phyloP scores from a whole-genome alignment of 2,113 vertebrate genomes.

The Phyllostomus discolor region DNA sequence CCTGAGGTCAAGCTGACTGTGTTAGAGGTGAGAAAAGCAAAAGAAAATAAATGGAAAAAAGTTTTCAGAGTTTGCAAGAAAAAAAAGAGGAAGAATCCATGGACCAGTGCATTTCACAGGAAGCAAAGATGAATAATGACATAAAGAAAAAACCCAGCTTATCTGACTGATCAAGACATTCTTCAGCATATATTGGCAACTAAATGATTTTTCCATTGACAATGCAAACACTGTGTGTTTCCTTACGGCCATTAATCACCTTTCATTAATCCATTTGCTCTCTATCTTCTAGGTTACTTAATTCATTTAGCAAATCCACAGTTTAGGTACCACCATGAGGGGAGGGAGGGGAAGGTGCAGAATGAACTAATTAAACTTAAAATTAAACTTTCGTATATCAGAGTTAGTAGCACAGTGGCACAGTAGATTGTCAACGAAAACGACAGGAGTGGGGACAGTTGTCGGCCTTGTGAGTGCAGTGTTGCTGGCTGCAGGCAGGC shows the following conservation, averaged over 20 bases:
- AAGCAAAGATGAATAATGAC: slow-evolving; percentile 24
- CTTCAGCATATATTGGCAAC: slow-evolving; percentile 40
- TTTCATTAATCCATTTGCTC: slow-evolving; percentile 72
- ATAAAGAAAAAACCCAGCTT: neutral
- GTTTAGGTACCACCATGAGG: slow-evolving; percentile 75
- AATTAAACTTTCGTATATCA: slow-evolving; percentile 81
- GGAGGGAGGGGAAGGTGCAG: neutral
- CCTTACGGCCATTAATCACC: slow-evolving; percentile 60
- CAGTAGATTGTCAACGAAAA: slow-evolving; percentile 82
- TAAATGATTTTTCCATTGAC: slow-evolving; percentile 64
- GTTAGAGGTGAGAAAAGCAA: neutral
- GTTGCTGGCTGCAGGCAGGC: slow-evolving; percentile 73
- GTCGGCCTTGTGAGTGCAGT: slow-evolving; percentile 70
- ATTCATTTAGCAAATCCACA: slow-evolving; percentile 71
- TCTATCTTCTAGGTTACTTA: slow-evolving; percentile 70
- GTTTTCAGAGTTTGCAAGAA: neutral
- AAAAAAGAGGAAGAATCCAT: neutral
- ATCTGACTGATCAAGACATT: slow-evolving; percentile 51
- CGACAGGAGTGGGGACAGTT: slow-evolving; percentile 74
- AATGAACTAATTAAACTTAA: slow-evolving; percentile 70
- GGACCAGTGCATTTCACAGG: slow-evolving; percentile 17
- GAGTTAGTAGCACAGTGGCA: slow-evolving; percentile 83
- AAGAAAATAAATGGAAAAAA: neutral
- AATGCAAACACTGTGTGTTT: slow-evolving; percentile 72
- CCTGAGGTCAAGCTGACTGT: slow-evolving; percentile 1